Percentiles rank a stretch among this genome's conserved stretches.
phyloP scores from a whole-genome alignment of 2,888 invertebrate genomes.

The Standfussiana lucernea region DNA sequence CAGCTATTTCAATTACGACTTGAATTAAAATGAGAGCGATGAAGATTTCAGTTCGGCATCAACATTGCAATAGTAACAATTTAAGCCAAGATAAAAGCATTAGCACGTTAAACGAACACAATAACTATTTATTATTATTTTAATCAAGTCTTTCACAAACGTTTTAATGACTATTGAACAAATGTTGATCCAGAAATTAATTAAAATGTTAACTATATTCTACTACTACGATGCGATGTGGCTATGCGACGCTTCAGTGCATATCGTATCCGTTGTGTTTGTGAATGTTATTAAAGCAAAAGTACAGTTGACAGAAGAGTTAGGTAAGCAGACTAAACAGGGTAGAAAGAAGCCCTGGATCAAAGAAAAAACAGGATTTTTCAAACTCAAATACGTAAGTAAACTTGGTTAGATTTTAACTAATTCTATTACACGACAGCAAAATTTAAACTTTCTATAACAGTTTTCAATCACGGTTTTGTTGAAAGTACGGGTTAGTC shows the following conservation, averaged over 20 bases:
- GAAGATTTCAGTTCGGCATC: neutral
- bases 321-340: neutral
- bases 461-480: neutral
- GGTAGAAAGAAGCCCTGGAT: no score
- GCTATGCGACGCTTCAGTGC: conserved; percentile 31
- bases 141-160: neutral
- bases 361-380: no score
- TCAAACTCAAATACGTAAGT: no score
- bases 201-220: conserved; percentile 29
- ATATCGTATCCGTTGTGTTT: neutral
- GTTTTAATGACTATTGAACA: neutral
- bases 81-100: neutral
- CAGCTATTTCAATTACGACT: neutral
- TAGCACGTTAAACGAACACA: neutral
- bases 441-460: neutral
- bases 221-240: conserved; percentile 7
- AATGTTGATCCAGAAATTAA: conserved; percentile 14
- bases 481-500: no score
- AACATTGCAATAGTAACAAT: neutral
- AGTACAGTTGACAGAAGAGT: conserved; percentile 3
- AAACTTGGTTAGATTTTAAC: no score
- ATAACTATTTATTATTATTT: neutral
- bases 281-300: conserved; percentile 27
- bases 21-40: neutral
- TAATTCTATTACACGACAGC: no score